These are phyloP conservation scores for Acyrthosiphon pisum DNA, from an alignment of 1,140 invertebrate genomes.

Conservation along the genomic window DNA sequence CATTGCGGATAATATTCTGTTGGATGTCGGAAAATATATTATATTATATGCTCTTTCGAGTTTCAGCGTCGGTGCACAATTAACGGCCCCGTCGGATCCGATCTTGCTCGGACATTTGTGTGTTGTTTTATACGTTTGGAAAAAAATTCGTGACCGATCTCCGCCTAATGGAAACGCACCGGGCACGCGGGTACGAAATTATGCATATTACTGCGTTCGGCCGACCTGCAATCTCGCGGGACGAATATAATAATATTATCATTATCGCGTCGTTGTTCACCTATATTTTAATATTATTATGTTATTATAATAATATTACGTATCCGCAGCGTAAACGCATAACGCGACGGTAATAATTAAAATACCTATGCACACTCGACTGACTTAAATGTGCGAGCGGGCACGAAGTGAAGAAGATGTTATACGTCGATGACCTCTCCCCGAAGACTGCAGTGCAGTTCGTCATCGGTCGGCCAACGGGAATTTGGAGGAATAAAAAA, in stretches of 20 bases:
- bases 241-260: not conserved
- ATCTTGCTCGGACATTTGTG: not conserved
- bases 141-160: conserved; percentile 17
- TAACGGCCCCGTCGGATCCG: not conserved
- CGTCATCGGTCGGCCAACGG: conserved; percentile 33
- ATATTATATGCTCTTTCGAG: not conserved
- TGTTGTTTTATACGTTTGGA: not conserved
- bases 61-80: conserved; percentile 4
- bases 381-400: not conserved
- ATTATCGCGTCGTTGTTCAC: not conserved
- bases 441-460: not conserved
- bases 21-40: not conserved
- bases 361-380: not conserved
- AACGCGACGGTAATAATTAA: not conserved
- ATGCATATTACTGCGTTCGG: not conserved
- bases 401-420: not conserved
- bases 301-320: not conserved
- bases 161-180: not conserved
- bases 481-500: not conserved
- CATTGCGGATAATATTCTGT: not conserved
- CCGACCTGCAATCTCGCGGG: not conserved
- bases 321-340: not conserved
- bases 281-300: not conserved
- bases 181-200: not conserved
- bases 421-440: conserved; percentile 37